Evolutionary conservation across 2,797 vertebrate genomes (phyloP).

Genomic region (Pteropus rufus): DNA sequence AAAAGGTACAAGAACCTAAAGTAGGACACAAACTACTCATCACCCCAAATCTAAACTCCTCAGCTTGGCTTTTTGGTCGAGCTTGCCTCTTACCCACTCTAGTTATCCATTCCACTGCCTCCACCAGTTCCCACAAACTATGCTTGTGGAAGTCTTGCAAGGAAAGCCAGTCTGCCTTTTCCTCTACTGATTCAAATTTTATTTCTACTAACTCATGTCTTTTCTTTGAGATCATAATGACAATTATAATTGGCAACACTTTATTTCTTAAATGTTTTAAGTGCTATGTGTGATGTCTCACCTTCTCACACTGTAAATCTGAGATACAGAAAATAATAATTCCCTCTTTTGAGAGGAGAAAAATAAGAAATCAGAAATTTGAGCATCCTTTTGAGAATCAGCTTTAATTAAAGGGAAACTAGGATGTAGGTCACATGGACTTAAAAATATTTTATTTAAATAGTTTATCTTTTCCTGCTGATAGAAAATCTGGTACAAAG

Average conservation of each 20-base stretch:
- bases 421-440: neutral
- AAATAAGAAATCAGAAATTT: constrained; percentile 19
- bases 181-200: neutral
- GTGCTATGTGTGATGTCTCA: neutral
- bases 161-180: neutral
- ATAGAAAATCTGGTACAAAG: neutral
- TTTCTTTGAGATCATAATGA: neutral
- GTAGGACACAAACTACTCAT: neutral
- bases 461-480: constrained; percentile 2
- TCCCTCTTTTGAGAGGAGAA: neutral
- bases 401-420: constrained; percentile 24
- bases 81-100: neutral
- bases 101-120: neutral
- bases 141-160: neutral
- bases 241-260: neutral
- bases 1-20: neutral
- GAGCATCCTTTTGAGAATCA: constrained; percentile 25
- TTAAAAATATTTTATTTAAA: constrained; percentile 3
- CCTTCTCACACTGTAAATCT: constrained; percentile 21
- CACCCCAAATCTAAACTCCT: neutral
- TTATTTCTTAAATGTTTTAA: constrained; percentile 28
- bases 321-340: neutral
- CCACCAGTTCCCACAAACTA: neutral
- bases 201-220: neutral
- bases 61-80: neutral